Evolutionary conservation across 2,113 vertebrate genomes (phyloP), one percentile per base, ranked within the genome.

Genomic region (Misgurnus anguillicaudatus): DNA sequence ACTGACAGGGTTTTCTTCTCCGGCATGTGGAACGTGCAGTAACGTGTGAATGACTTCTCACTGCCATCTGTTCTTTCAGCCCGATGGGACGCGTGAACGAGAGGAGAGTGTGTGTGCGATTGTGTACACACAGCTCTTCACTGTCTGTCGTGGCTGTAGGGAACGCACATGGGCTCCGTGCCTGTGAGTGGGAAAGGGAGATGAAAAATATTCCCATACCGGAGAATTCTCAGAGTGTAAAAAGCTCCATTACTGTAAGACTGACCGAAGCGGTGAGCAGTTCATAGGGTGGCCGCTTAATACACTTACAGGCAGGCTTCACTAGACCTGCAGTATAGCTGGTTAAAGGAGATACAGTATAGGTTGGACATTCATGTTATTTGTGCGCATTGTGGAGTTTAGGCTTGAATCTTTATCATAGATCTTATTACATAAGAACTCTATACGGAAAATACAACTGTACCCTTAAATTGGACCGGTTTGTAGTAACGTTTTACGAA

Each of bases 1-100:
- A 78, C 78, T 85, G 82, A 88, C 84, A 86, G 84, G 79, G 83
- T 83, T 83, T 86, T 83, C 83, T 86, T 84, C 58, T 81, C 76
- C 68, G 67, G 78, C 75, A 42, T 82, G 81, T 75, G 77, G 83
- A 87, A 86, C 77, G 76, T 86, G 86, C 77, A 69, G 84, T 47
- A 86, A 88, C 77, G 87, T 88, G 85, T 83, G 84, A 88, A 88
- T 88, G 87, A 88, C 87, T 88, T 85, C 84, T 81, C 82, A 48
- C 79, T 80, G 85, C 87, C 87, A 88, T 88, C 87, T 88, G 87
- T 88, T 88, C 84, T 75, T 76, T 48, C 45, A 69, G 85, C 82
- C 84, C 75, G 61, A 42, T 77, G 84, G 87, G 87, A 80, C 67
- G 74, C 42, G 31, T n/a, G 65, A 58, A 51, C 6, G 63, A 74